Evolutionary conservation across 35 echinoderm and acorn worm species (phyloP).

Genomic region (Acanthaster planci): DNA sequence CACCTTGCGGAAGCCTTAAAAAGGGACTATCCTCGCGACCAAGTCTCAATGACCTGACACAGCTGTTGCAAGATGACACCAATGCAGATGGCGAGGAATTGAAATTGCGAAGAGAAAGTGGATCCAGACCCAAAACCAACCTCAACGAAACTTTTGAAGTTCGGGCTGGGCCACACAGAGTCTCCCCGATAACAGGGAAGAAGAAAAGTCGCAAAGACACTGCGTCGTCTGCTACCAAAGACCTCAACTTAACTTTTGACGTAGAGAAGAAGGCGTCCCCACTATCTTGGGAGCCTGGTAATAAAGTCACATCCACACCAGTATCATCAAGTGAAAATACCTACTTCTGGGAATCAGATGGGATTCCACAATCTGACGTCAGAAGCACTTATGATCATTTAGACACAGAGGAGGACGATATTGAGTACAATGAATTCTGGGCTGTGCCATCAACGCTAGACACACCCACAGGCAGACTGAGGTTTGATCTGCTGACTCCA

Average conservation of each 20-base stretch:
- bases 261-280: background rate
- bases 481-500: conserved; percentile 92
- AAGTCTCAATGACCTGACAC: conserved; percentile 70
- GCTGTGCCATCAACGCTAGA: conserved; percentile 86
- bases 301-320: conserved; percentile 23
- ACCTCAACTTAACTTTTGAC: background rate
- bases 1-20: background rate
- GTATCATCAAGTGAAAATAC: background rate
- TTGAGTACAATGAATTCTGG: conserved; percentile 94
- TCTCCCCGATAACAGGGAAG: background rate
- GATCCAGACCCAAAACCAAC: background rate
- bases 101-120: background rate
- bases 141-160: conserved; percentile 65
- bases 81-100: background rate
- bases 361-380: conserved; percentile 1
- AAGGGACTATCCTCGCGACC: conserved; percentile 47
- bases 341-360: conserved; percentile 12
- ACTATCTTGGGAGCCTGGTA: background rate
- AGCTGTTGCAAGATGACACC: conserved; percentile 35
- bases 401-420: conserved; percentile 51
- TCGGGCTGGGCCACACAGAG: background rate
- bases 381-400: background rate
- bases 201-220: background rate
- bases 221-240: background rate
- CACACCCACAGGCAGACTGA: conserved; percentile 83